phyloP scores from a whole-genome alignment of 2,888 invertebrate species.

The Eubasilissa splendida region DNA sequence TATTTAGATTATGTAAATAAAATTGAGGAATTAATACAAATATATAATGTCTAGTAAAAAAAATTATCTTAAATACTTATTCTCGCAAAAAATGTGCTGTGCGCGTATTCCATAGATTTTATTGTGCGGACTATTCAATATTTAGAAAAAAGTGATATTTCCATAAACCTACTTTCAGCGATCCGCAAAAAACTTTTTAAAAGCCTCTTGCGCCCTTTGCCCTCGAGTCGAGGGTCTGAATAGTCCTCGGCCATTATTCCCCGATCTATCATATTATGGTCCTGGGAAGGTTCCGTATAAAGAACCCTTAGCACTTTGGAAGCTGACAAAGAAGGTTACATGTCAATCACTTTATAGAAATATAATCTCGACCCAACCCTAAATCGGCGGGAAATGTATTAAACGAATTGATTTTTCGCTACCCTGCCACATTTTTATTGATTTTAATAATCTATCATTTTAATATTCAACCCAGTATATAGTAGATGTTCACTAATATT shows the following conservation, averaged over 20 bases:
- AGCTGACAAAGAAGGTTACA: conserved; percentile 29
- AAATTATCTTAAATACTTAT: no score
- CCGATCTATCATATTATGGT: conserved; percentile 34
- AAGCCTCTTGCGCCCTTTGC: background rate
- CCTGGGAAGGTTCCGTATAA: conserved; percentile 1
- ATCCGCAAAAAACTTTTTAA: background rate
- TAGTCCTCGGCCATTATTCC: conserved; percentile 14
- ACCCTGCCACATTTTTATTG: background rate
- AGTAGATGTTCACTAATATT: no score
- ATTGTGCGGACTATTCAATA: background rate
- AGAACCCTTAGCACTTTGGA: conserved; percentile 21
- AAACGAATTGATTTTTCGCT: conserved; percentile 14
- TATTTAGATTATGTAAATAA: no score
- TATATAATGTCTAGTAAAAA: no score
- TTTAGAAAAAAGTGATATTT: conserved; percentile 12
- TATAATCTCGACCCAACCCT: conserved; percentile 10
- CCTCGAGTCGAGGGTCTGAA: background rate
- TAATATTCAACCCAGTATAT: no score
- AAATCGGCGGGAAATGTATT: background rate
- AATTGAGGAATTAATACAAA: no score
- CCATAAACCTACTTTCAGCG: background rate
- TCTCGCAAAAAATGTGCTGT: no score
- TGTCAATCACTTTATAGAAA: conserved; percentile 39
- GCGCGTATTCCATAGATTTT: no score
- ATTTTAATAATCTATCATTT: background rate